Evolutionary conservation across 2,113 vertebrate species (phyloP).

Genomic region (Tympanuchus pallidicinctus): DNA sequence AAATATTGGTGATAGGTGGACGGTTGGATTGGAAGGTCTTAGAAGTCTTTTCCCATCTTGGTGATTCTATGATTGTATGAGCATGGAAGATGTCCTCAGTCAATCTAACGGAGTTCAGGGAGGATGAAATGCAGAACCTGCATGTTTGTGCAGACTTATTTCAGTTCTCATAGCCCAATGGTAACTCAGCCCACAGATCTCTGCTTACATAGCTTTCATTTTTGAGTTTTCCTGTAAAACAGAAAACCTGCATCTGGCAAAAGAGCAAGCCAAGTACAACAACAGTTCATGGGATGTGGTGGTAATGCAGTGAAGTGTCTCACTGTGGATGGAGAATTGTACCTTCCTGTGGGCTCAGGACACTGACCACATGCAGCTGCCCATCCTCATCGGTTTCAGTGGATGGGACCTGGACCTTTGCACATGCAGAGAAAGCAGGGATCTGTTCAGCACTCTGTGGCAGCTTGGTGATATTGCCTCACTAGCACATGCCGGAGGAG

Average conservation of each 20-base stretch:
- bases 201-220: slow-evolving; percentile 14
- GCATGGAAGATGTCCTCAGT: neutral
- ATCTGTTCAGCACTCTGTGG: neutral
- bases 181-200: neutral
- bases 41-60: too few species aligned
- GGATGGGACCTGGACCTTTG: neutral
- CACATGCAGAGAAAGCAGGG: neutral
- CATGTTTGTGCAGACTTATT: slow-evolving; percentile 7
- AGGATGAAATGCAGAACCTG: neutral
- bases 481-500: neutral
- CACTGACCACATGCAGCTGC: neutral
- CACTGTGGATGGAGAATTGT: neutral
- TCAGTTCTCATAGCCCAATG: neutral
- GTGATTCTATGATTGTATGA: too few species aligned
- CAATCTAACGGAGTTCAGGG: neutral
- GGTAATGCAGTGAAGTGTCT: neutral
- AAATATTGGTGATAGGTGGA: neutral
- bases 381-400: neutral
- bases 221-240: slow-evolving; percentile 28
- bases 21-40: too few species aligned
- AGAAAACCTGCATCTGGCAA: slow-evolving; percentile 34
- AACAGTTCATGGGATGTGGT: neutral
- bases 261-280: slow-evolving; percentile 28
- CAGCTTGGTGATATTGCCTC: neutral
- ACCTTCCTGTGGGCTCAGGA: neutral